Evolutionary conservation across 2,888 invertebrate genomes (phyloP), one percentile per base, ranked within the genome.

Genomic region (Drosophila helvetica): DNA sequence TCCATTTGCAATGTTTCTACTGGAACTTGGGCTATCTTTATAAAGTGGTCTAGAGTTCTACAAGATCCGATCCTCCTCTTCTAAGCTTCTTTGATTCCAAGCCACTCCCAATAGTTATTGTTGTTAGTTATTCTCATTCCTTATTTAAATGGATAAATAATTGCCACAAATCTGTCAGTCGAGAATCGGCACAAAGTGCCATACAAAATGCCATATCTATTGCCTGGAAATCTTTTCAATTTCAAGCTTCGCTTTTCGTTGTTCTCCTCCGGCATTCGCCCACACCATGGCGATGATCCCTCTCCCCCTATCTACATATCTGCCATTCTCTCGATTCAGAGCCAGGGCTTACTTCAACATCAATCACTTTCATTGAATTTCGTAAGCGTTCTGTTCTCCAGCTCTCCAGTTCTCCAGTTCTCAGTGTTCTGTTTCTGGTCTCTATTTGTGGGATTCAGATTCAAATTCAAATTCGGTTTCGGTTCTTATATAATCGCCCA

Each of bases 341-440:
- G 70, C 70, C 75, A 57, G 74, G 74, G 66, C 59, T 73, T 73
- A 72, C 72, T 78, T 72, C 78, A 77, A 86, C 86, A 86, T 88
- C 84, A 88, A 86, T 86, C 86, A 86, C 86, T 86, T 86, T 86
- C 88, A 84, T 86, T 86, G 84, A 81, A 87, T 84, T 71, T 76
- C 43, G 64, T 71, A 75, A 74, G 69, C 59, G 48, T 61, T 62
- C 19, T 47, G 38, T 27, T 38, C 38, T 46, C 12, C 33, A 46
- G 30, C 18, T 47, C 27, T 45, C 45, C 45, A 53, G 50, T 12
- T 33, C 10, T 3, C 30, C 30, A 33, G 54, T 45, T 7, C 12
- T 12, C 47, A 70, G 58, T 38, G 45, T 66, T 76, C 52, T 68
- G 61, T 52, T 52, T 33, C 42, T 38, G 17, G 51, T 60, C 15